Evolutionary conservation across 2,113 vertebrate species (phyloP).

Genomic region (Bagarius yarrelli): DNA sequence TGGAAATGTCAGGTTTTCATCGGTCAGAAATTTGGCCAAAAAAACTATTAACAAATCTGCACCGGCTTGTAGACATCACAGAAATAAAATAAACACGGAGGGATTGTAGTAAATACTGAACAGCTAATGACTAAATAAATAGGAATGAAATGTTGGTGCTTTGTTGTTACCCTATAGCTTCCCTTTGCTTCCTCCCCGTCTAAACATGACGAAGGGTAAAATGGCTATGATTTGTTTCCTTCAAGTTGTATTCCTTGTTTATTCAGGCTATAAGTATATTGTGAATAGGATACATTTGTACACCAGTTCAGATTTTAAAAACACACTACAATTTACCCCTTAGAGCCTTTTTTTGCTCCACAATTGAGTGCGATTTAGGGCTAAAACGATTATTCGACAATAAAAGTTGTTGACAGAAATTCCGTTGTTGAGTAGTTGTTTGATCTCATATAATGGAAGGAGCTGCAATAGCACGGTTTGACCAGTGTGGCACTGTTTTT

Average conservation of each 20-base stretch:
- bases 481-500: too few relatives aligned
- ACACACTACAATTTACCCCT: background rate
- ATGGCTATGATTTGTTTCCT: background rate
- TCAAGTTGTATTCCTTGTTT: background rate
- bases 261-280: background rate
- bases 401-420: too few relatives aligned
- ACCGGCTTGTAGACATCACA: background rate
- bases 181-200: background rate
- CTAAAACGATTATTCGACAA: too few relatives aligned
- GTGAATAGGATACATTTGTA: too few relatives aligned
- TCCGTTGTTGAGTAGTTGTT: too few relatives aligned
- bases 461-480: too few relatives aligned
- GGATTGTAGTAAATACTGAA: background rate
- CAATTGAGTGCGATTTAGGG: background rate
- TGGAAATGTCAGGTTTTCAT: background rate
- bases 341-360: background rate
- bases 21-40: background rate
- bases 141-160: background rate
- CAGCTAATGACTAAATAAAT: background rate
- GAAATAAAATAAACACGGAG: background rate
- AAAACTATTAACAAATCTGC: too few relatives aligned
- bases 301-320: too few relatives aligned
- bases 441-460: too few relatives aligned
- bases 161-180: background rate
- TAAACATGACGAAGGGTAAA: background rate